Base-by-base conservation (phyloP, 2,888 invertebrate genomes). In the Rotaria sp. region DNA sequence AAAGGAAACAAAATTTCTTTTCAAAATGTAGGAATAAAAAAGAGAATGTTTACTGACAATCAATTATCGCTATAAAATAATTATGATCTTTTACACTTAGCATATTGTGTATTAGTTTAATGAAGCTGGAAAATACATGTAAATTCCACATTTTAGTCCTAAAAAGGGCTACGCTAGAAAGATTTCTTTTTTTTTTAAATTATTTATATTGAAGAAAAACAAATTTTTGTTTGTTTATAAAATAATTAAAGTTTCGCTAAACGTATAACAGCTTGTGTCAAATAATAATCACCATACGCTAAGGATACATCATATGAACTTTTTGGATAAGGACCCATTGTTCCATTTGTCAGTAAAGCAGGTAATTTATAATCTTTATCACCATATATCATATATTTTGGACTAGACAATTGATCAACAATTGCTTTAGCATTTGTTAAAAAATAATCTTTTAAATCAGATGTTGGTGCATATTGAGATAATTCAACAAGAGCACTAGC, bases 401-500 rank as follows among this genome's bases (percentile, higher is more conserved):
- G 26, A 80, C 45, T 80, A 7, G 45, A 41, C 8, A 80, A 15
- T n/a, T 80, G 26, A n/a, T 80, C n/a, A 8, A 80, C 41, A n/a
- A 80, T 45, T 15, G 15, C 45, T n/a, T 80, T 45, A 38, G 80
- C 41, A 45, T 24, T n/a, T 2, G 24, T 13, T 26, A 80, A 45
- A 45, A 45, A 80, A 0, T 3, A 0, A 45, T n/a, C 26, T 80
- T 26, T 45, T 13, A 80, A 26, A 26, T 80, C 45, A 3, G 45
- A 26, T 67, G 67, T 67, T 10, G 74, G 38, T 5, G n/a, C 80
- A 80, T 80, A 80, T 45, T 45, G 38, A 45, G 80, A 41, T 80
- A 80, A 45, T 80, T 80, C 80, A 5, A 80, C 41, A 80, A 80
- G 80, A 7, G 41, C 80, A 80, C 80, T 80, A 26, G 80, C 80